Evolutionary conservation across 2,797 vertebrate genomes (phyloP), one percentile per base, ranked within the genome.

Genomic region (Astyanax mexicanus): DNA sequence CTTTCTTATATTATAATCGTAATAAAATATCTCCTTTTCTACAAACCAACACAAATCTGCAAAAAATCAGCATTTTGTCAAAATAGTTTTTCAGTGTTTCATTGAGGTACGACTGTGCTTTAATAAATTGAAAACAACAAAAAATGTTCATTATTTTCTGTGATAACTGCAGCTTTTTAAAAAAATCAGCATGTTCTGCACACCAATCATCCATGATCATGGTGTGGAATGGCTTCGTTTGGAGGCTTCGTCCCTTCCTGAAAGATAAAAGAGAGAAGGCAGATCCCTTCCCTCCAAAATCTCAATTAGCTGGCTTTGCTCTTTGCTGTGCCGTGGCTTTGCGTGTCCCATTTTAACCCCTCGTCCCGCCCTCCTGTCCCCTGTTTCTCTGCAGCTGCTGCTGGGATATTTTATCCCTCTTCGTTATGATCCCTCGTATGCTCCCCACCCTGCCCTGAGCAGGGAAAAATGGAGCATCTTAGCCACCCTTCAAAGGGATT

Each of bases 301-400:
- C 75, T 70, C 65, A 81, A 84, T 80, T 76, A 74, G 65, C 74
- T 72, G 61, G 40, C 19, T 49, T 72, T 58, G 66, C 64, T 61
- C 81, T 72, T 70, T 67, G 67, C 62, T 13, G n/a, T 60, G 45
- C 57, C 68, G 64, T 61, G 29, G 44, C 57, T 73, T 49, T 72
- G 66, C 55, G 79, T 35, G 47, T 66, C 75, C 57, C 52, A 79
- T 83, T 71, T 57, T 68, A 71, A 57, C 55, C 84, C 73, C 75
- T 62, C 47, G 66, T 57, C 67, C 40, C 42, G 17, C 10, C 40
- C 42, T 45, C 72, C 68, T 65, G 75, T 67, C 74, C 29, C 70
- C 32, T 21, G 62, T 55, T 54, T 72, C 79, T 68, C 78, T 74
- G 70, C 83, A 86, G 85, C 85, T 86, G 84, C 83, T 71, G 77